Evolutionary conservation across 23 tunicate genomes (phyloP).

Genomic region (Botrylloides violaceus): DNA sequence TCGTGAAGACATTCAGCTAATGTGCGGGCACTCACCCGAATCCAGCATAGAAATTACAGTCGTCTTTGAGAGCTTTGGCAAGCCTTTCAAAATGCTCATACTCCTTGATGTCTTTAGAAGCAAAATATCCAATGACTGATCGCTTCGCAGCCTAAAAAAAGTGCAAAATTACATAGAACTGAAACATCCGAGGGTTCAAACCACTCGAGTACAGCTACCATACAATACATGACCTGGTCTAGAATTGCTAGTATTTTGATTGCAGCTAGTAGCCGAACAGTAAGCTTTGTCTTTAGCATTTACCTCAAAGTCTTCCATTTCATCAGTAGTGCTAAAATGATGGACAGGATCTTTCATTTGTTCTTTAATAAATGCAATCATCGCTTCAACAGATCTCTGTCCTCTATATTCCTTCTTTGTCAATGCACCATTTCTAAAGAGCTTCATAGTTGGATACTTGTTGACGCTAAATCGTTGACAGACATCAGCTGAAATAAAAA

Average conservation of each 20-base stretch:
- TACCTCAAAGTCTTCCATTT: conserved; percentile 85
- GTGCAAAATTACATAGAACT: neutral
- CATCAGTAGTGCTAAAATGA: conserved; percentile 52
- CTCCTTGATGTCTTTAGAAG: conserved; percentile 48
- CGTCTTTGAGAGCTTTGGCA: conserved; percentile 80
- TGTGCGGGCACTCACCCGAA: conserved; percentile 91
- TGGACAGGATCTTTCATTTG: conserved; percentile 87
- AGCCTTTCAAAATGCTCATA: conserved; percentile 45
- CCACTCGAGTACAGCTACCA: neutral
- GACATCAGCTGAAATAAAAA: conserved; percentile 36
- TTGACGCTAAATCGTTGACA: conserved; percentile 66
- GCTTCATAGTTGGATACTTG: conserved; percentile 97
- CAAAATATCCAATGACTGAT: conserved; percentile 76
- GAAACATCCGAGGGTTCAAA: neutral
- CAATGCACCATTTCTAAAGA: conserved; percentile 71
- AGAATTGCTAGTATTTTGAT: too few species aligned
- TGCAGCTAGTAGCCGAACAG: neutral
- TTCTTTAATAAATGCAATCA: conserved; percentile 38
- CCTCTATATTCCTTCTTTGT: conserved; percentile 93
- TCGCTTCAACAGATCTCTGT: conserved; percentile 59
- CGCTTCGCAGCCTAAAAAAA: conserved; percentile 58
- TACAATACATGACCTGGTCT: neutral
- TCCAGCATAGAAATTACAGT: conserved; percentile 81
- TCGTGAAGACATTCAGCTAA: too few species aligned
- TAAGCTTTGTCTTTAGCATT: neutral